Conservation (phyloP, 2,888 invertebrate species). For the Drosophila meridiana region DNA sequence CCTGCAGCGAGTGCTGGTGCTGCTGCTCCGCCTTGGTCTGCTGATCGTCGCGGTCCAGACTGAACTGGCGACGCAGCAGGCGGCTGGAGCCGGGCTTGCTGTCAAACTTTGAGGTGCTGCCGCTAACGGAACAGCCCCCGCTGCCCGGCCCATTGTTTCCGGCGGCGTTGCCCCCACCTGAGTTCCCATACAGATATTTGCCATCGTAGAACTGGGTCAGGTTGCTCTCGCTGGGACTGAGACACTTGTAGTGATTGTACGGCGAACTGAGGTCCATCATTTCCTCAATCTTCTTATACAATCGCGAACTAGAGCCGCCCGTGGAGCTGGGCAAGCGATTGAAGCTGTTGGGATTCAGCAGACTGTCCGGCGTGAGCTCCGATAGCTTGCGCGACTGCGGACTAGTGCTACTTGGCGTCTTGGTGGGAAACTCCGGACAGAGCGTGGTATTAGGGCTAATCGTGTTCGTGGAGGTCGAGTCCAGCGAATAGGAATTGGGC, state of each 20-base stretch:
- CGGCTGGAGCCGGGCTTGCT: conserved; percentile 85
- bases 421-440: conserved; percentile 81
- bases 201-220: conserved; percentile 84
- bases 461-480: conserved; percentile 84
- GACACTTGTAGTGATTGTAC: conserved; percentile 91
- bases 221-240: conserved; percentile 88
- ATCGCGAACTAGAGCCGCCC: conserved; percentile 83
- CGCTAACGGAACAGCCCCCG: conserved; percentile 62
- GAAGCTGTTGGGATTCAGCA: conserved; percentile 84
- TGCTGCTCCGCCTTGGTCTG: conserved; percentile 75
- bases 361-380: conserved; percentile 83
- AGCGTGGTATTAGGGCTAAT: conserved; percentile 82
- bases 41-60: conserved; percentile 89
- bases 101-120: conserved; percentile 73
- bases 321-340: conserved; percentile 83
- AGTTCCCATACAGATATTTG: conserved; percentile 81
- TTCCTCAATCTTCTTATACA: conserved; percentile 85
- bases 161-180: conserved; percentile 27
- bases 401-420: conserved; percentile 80
- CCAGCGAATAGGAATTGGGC: conserved; percentile 84
- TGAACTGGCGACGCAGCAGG: conserved; percentile 89
- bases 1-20: conserved; percentile 74
- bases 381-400: conserved; percentile 83
- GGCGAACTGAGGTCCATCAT: conserved; percentile 89
- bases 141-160: conserved; percentile 70